A percentile compares a stretch with the other conserved stretches of the same genome.
These are phyloP conservation scores for Craniophora ligustri DNA, from an alignment of 2,888 invertebrate species.

Conservation along the genomic window DNA sequence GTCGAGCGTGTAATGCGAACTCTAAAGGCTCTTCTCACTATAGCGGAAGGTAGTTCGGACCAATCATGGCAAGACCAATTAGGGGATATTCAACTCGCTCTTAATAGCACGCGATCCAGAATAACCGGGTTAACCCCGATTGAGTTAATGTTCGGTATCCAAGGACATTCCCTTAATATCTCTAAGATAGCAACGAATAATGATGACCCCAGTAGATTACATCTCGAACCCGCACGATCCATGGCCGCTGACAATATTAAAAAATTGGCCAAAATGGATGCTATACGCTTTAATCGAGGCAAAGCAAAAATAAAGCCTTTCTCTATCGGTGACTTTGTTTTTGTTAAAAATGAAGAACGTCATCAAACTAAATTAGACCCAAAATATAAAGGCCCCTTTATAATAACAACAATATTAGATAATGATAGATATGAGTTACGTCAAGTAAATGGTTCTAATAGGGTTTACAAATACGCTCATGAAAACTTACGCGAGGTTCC, in stretches of 20 bases:
- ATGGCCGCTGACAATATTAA: neutral
- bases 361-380: neutral
- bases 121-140: neutral
- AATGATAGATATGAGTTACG: neutral
- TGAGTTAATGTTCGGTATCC: neutral
- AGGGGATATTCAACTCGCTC: neutral
- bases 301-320: neutral
- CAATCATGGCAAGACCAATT: neutral
- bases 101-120: neutral
- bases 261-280: accelerated
- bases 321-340: neutral
- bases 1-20: conserved; percentile 14
- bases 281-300: neutral
- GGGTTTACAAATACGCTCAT: neutral
- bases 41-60: conserved; percentile 16
- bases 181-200: too few species aligned
- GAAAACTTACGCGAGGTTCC: too few species aligned
- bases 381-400: conserved; percentile 5
- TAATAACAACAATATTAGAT: neutral
- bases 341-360: neutral
- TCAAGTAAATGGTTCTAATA: neutral
- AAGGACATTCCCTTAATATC: neutral
- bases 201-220: too few species aligned
- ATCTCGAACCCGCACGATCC: neutral
- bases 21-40: conserved; percentile 6